phyloP scores from a whole-genome alignment of 2,797 vertebrate genomes.

The Acanthiza pusilla region DNA sequence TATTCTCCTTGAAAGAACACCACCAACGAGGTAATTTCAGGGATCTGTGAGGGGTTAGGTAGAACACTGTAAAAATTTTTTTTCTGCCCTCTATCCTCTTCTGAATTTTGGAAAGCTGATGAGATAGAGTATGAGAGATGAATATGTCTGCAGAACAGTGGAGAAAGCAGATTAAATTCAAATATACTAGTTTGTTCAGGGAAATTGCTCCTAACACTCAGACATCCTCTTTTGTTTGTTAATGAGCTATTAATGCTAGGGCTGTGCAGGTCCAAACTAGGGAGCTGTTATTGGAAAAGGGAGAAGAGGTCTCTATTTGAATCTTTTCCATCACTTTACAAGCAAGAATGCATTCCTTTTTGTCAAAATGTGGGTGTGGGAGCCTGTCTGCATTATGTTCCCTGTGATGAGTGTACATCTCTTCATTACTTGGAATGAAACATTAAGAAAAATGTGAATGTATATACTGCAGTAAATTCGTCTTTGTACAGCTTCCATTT shows the following conservation, averaged over 20 bases:
- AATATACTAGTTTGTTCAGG: not conserved
- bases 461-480: not conserved
- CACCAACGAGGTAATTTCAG: not conserved
- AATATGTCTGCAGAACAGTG: not conserved
- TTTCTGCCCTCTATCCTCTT: not conserved
- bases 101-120: not conserved
- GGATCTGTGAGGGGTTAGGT: not conserved
- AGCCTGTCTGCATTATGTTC: not conserved
- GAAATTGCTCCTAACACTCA: not conserved
- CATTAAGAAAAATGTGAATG: not conserved
- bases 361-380: not conserved
- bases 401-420: not conserved
- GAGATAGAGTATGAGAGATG: not conserved
- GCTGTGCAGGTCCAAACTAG: not conserved
- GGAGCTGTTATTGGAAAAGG: not conserved
- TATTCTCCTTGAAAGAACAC: not conserved
- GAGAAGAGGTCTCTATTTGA: not conserved
- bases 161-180: not conserved
- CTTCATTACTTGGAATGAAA: not conserved
- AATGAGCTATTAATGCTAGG: not conserved
- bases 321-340: not conserved
- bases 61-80: not conserved
- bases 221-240: not conserved
- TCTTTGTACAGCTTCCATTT: constrained; percentile 1
- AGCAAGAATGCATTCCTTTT: fast-evolving